Conservation (phyloP, 2,888 invertebrate genomes). For the Lochmaea capreae region DNA sequence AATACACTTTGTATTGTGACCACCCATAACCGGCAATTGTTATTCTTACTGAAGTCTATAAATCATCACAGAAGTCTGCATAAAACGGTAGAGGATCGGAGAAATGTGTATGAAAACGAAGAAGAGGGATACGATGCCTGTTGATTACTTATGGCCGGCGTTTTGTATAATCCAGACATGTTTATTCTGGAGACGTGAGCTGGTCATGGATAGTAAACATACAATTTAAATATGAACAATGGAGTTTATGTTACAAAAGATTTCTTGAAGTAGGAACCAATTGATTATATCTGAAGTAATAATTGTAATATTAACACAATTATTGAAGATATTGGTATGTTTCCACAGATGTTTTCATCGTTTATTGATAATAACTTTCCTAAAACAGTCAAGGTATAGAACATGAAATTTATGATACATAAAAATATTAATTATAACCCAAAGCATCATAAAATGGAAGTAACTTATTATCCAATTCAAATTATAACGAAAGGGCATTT, state of each 20-base stretch:
- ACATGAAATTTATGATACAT: background rate
- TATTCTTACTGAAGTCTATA: constrained; percentile 43
- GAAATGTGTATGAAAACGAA: constrained; percentile 29
- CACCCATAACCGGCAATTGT: constrained; percentile 45
- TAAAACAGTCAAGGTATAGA: background rate
- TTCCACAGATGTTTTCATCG: background rate
- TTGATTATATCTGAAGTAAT: background rate
- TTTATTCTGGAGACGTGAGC: constrained; percentile 28
- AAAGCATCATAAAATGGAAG: background rate
- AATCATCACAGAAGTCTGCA: constrained; percentile 43
- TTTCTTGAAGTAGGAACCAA: too few relatives aligned
- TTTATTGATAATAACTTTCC: background rate
- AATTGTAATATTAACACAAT: background rate
- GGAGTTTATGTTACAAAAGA: too few relatives aligned
- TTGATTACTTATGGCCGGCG: constrained; percentile 14
- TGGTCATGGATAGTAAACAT: constrained; percentile 15
- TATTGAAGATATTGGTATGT: too few relatives aligned
- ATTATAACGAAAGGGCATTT: background rate
- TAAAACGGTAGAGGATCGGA: constrained; percentile 41
- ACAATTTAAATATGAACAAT: background rate
- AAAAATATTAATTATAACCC: background rate
- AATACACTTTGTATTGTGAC: constrained; percentile 40
- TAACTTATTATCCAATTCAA: background rate
- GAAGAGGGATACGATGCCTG: constrained; percentile 13
- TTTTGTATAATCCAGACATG: constrained; percentile 22